These are phyloP conservation scores for Capreolus pygargus DNA, from an alignment of 2,113 vertebrate genomes.

Conservation along the genomic window DNA sequence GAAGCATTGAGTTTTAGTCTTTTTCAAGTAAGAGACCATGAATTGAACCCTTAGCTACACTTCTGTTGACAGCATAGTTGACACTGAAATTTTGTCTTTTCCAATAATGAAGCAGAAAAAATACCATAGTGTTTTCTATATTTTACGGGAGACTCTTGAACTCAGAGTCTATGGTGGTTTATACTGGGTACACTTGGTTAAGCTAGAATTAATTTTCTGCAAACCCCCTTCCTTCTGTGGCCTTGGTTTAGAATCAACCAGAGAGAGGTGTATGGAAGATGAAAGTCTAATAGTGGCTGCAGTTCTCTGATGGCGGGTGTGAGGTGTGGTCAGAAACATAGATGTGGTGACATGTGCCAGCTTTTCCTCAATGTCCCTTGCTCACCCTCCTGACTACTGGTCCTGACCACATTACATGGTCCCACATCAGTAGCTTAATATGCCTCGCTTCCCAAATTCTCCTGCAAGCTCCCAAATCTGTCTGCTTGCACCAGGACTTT, in stretches of 20 bases:
- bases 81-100: neutral
- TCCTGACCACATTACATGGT: rapidly evolving
- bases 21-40: neutral
- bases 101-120: neutral
- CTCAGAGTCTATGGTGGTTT: neutral
- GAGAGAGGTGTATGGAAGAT: neutral
- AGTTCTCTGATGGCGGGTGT: too few relatives aligned
- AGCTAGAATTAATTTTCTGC: neutral
- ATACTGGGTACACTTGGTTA: neutral
- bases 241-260: neutral
- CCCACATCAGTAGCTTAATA: neutral
- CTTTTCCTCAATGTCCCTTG: neutral
- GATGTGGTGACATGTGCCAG: neutral
- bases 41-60: neutral
- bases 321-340: neutral
- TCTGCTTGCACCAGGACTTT: neutral
- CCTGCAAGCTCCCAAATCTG: neutral
- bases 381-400: neutral
- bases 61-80: neutral
- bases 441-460: neutral
- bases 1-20: neutral
- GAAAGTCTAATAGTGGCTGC: neutral
- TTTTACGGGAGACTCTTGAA: neutral
- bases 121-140: neutral
- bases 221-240: neutral